These are phyloP conservation scores for Heterodera schachtii DNA, from an alignment of 1,140 invertebrate species.

Conservation along the genomic window DNA sequence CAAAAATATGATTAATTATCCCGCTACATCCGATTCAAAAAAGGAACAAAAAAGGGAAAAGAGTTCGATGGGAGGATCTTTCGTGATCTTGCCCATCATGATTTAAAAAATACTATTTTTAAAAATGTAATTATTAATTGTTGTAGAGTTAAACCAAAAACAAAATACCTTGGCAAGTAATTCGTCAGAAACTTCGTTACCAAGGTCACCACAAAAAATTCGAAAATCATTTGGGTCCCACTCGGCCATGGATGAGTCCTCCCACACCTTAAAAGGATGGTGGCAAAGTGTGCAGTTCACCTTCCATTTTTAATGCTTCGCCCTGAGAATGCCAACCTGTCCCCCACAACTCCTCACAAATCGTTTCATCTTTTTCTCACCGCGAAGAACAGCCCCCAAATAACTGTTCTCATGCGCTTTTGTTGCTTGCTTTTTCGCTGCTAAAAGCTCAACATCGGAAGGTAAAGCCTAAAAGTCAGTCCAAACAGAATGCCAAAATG, in stretches of 20 bases:
- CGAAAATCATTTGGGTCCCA: constrained; percentile 78
- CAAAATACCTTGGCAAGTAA: constrained; percentile 23
- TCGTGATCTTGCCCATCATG: too few relatives aligned
- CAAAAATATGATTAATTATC: too few relatives aligned
- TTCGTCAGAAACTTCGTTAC: constrained; percentile 77
- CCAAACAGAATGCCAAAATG: too few relatives aligned
- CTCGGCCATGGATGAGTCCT: constrained; percentile 63
- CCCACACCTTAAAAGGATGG: constrained; percentile 50
- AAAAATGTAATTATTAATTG: too few relatives aligned
- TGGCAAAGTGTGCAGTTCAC: too few relatives aligned
- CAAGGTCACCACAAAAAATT: constrained; percentile 97
- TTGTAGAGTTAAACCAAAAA: not conserved
- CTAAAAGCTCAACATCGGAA: constrained; percentile 56
- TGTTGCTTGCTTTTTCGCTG: constrained; percentile 48
- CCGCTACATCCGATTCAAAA: too few relatives aligned
- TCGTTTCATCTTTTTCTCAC: constrained; percentile 64
- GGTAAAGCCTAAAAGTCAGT: constrained; percentile 53
- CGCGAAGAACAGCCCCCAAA: constrained; percentile 58
- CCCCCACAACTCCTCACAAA: constrained; percentile 62
- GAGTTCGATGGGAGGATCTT: too few relatives aligned
- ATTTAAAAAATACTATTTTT: too few relatives aligned
- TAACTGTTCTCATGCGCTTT: constrained; percentile 57
- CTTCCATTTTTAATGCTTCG: not conserved
- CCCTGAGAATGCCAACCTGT: constrained; percentile 34
- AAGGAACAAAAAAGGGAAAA: too few relatives aligned